Evolutionary conservation across 2,113 vertebrate genomes (phyloP).

Genomic region (Cettia cetti): DNA sequence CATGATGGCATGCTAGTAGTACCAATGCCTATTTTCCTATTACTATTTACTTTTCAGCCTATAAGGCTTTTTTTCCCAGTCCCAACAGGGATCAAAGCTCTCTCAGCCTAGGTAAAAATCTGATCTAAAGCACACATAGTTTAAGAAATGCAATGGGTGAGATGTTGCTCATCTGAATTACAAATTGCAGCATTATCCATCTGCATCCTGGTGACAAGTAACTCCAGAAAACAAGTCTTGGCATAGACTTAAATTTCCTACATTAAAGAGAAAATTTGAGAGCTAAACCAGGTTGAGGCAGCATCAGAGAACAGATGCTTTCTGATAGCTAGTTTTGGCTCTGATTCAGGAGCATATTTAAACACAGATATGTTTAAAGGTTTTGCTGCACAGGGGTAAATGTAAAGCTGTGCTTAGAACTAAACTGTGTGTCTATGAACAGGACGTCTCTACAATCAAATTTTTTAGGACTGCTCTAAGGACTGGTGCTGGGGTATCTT

Average conservation of each 20-base stretch:
- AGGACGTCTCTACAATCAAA: not conserved
- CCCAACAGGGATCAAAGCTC: not conserved
- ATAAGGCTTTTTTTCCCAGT: not conserved
- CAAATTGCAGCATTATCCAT: not conserved
- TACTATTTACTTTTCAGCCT: not conserved
- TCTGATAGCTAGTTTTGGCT: conserved; percentile 8
- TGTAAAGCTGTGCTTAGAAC: not conserved
- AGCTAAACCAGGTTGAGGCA: conserved; percentile 17
- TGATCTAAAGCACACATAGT: not conserved
- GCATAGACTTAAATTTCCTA: not conserved
- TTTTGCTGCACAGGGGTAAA: not conserved
- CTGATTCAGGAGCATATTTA: conserved; percentile 11
- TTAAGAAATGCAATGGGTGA: not conserved
- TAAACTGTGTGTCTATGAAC: not conserved
- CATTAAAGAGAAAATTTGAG: not conserved
- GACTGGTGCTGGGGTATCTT: not conserved
- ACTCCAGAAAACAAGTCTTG: conserved; percentile 28
- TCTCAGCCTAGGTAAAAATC: not conserved
- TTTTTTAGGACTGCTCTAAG: not conserved
- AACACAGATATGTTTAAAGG: not conserved
- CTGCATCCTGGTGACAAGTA: conserved; percentile 11
- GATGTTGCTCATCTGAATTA: not conserved
- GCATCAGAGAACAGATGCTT: conserved; percentile 33
- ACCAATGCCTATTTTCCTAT: not conserved
- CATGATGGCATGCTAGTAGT: not conserved